phyloP scores from a whole-genome alignment of 2,797 vertebrate genomes.

The Cichlasoma orientale region DNA sequence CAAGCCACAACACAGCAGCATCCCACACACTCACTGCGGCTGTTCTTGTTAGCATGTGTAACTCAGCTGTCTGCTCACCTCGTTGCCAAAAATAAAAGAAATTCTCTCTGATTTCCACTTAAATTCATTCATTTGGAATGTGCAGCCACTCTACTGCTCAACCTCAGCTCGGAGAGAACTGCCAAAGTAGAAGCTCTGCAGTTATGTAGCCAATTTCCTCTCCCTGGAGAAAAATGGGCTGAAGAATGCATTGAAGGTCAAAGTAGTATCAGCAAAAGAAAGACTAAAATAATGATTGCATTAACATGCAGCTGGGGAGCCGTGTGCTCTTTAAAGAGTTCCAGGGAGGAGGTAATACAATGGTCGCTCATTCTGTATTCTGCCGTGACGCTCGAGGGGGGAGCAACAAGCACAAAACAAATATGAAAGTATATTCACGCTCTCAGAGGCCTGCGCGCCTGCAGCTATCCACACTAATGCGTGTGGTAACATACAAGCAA shows the following conservation, averaged over 20 bases:
- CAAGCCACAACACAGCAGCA: constrained; percentile 25
- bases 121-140: constrained; percentile 41
- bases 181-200: constrained; percentile 24
- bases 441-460: constrained; percentile 1
- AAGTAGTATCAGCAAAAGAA: constrained; percentile 58
- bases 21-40: constrained; percentile 6
- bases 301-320: constrained; percentile 73
- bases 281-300: constrained; percentile 71
- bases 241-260: constrained; percentile 72
- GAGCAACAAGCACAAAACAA: constrained; percentile 38
- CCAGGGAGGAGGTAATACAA: constrained; percentile 52
- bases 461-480: constrained; percentile 12
- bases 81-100: constrained; percentile 50
- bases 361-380: constrained; percentile 52
- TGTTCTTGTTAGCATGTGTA: constrained; percentile 56
- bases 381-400: constrained; percentile 3
- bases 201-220: constrained; percentile 52
- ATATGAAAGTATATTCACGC: constrained; percentile 32
- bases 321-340: constrained; percentile 62
- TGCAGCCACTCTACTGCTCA: constrained; percentile 5
- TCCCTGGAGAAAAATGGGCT: constrained; percentile 54
- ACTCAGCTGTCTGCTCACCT: constrained; percentile 55
- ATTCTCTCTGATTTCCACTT: constrained; percentile 50
- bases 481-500: not conserved
- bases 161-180: constrained; percentile 22